Evolutionary conservation across 2,113 vertebrate species (phyloP), one percentile per base, ranked within the genome.

Genomic region (Lethenteron reissneri): DNA sequence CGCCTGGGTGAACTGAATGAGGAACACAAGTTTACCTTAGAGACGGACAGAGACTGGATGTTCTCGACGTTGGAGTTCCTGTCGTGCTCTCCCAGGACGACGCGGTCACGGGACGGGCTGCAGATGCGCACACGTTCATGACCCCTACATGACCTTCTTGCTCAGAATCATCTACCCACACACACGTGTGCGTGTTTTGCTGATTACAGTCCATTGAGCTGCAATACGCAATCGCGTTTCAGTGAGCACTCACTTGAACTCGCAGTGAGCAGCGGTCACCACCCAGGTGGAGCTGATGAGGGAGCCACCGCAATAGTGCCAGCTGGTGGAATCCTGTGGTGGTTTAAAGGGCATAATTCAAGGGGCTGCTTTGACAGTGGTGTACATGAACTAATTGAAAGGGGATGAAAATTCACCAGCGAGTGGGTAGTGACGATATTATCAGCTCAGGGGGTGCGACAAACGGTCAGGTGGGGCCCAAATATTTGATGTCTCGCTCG

Each of bases 211-310:
- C 11, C n/a, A 13, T 17, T 8, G 70, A 58, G 15, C 57, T 56
- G 70, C 21, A 7, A 14, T 8, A 9, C 15, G 3, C 21, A 11
- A 56, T 14, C 56, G 3, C 14, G 56, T 9, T 2, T 58, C 41
- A 41, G 56, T 14, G 57, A n/a, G 41, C 25, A 72, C 75, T 73
- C 73, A 76, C 73, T 14, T 15, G 11, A 76, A 72, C 17, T 19
- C 72, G 14, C 75, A 76, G 57, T 76, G 75, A 56, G 75, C 75
- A 58, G 75, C 75, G 56, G 75, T 76, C 56, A 76, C 72, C 57
- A 74, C 75, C 75, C 75, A 76, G 41, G 70, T 17, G 56, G 58
- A 69, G 41, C 58, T 74, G 21, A 76, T 71, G 12, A 76, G 68
- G 13, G 75, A 76, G 1, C 75, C 73, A 3, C 73, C 75, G 12